Evolutionary conservation across 2,113 vertebrate species (phyloP), one percentile per base, ranked within the genome.

Genomic region (Meleagris gallopavo): DNA sequence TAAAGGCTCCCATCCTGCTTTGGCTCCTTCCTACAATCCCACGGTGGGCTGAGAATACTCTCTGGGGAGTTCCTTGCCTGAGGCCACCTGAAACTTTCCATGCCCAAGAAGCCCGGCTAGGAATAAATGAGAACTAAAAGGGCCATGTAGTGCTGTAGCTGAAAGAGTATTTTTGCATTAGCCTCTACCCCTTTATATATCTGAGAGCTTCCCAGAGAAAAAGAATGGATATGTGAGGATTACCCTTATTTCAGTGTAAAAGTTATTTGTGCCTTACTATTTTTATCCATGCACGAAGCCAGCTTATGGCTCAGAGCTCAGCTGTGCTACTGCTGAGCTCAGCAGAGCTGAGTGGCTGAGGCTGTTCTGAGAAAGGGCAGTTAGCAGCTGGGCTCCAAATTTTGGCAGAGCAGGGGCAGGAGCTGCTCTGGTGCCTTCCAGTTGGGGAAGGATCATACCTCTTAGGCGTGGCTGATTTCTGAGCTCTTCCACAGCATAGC

Each of bases 261-360:
- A 62, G 52, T 81, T 90, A 81, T 88, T 94, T 18, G 1, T 78
- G 76, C 43, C 1, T 13, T 36, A 57, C 92, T 96, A 94, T 95
- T 95, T 96, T 96, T 93, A 81, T 67, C 83, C 4, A 0, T 0
- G 1, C 25, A 90, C 70, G 92, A 96, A 96, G 77, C 65, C 94
- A 86, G 73, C 48, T 94, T 95, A 94, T 0, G 0, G 80, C 91
- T 90, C 86, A 86, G 80, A 88, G 86, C 76, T 96, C 92, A 92
- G 73, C 76, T 94, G 88, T 65, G 90, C 70, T 74, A n/a, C 46
- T 81, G 95, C 90, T 95, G 90, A 94, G 61, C 88, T 96, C 92
- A 93, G 90, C 92, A 78, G 80, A 73, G 64, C 57, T 5, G 2
- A 86, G 45, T 52, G 88, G 69, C 66, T 1, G 4, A 86, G 74